Evolutionary conservation across 2,888 invertebrate genomes (phyloP).

Genomic region (Plemyria rubiginata): DNA sequence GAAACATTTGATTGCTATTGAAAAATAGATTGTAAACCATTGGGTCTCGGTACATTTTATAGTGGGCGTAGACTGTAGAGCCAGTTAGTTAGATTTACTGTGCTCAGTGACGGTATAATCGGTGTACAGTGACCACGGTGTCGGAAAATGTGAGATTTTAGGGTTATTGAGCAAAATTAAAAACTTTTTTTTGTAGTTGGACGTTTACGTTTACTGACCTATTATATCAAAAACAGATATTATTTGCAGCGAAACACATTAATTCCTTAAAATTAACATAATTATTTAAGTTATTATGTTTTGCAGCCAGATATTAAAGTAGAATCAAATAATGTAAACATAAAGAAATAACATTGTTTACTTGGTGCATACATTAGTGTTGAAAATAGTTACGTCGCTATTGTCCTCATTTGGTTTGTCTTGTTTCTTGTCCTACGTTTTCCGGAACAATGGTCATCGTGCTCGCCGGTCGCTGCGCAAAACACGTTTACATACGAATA

Average conservation of each 20-base stretch:
- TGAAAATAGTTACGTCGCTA: slow-evolving; percentile 6
- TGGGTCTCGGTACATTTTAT: slow-evolving; percentile 18
- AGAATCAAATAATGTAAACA: too few species aligned
- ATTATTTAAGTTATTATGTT: too few species aligned
- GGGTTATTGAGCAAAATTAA: not conserved
- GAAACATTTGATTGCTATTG: slow-evolving; percentile 1
- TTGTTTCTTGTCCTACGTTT: slow-evolving; percentile 29
- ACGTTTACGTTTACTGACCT: too few species aligned
- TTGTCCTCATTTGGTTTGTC: slow-evolving; percentile 9
- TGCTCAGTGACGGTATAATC: slow-evolving; percentile 33
- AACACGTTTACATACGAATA: slow-evolving; percentile 53
- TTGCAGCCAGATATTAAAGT: too few species aligned
- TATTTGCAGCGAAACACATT: too few species aligned
- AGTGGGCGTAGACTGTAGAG: not conserved
- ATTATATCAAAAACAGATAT: too few species aligned
- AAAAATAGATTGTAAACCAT: slow-evolving; percentile 14
- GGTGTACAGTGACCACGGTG: slow-evolving; percentile 33
- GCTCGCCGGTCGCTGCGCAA: slow-evolving; percentile 51
- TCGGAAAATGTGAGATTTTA: slow-evolving; percentile 6
- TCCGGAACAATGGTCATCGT: slow-evolving; percentile 32
- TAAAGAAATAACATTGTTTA: slow-evolving; percentile 12
- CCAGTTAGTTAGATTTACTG: slow-evolving; percentile 35
- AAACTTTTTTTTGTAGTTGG: too few species aligned
- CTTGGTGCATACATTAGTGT: slow-evolving; percentile 10
- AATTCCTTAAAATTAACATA: too few species aligned